Evolutionary conservation across 2,888 invertebrate genomes (phyloP).

Genomic region (Diplazon laetatorius): DNA sequence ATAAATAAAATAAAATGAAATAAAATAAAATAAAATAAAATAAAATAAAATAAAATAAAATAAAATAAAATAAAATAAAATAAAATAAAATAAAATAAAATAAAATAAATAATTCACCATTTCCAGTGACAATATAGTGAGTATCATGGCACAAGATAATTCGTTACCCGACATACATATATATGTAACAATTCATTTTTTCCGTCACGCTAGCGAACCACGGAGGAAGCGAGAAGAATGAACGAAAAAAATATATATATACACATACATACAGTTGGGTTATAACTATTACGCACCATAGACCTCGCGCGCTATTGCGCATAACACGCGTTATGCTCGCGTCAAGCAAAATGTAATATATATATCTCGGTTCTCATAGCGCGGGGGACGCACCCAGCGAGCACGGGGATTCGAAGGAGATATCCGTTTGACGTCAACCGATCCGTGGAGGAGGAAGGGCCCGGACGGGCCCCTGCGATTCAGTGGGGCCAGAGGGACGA

Average conservation of each 20-base stretch:
- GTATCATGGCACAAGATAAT: constrained; percentile 1
- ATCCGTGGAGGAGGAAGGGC: constrained; percentile 62
- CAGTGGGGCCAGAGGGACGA: too few species aligned
- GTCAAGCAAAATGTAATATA: constrained; percentile 46
- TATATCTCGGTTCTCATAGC: constrained; percentile 63
- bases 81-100: constrained; percentile 26
- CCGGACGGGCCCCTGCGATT: constrained; percentile 29
- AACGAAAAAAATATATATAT: too few species aligned
- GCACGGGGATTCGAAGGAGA: constrained; percentile 64
- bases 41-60: constrained; percentile 2
- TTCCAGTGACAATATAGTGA: constrained; percentile 50
- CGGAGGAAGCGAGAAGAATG: constrained; percentile 61
- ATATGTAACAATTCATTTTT: constrained; percentile 12
- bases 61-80: constrained; percentile 20
- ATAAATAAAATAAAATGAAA: background rate
- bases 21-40: constrained; percentile 32
- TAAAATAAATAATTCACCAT: constrained; percentile 25
- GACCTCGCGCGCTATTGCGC: background rate
- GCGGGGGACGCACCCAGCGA: constrained; percentile 64
- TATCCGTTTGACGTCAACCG: constrained; percentile 67
- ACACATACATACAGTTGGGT: constrained; percentile 29
- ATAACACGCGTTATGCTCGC: constrained; percentile 31
- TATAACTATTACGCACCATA: constrained; percentile 40
- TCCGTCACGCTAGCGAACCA: constrained; percentile 57
- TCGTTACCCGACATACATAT: constrained; percentile 12